Conservation (phyloP, 2,797 vertebrate species). For the Vireo griseus region DNA sequence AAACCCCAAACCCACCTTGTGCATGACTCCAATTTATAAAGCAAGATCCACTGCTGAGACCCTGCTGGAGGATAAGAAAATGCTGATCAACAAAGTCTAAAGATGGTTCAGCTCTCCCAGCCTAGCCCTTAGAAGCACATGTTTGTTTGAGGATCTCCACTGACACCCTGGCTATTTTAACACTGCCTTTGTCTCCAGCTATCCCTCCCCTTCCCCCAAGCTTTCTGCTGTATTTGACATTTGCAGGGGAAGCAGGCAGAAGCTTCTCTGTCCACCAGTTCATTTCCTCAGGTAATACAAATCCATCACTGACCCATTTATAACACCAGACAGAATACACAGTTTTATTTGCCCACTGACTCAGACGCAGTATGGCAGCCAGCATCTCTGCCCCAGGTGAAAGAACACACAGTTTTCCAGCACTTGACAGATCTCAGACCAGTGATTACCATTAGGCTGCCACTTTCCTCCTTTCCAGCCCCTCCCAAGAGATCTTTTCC, state of each 20-base stretch:
- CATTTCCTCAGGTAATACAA: constrained; percentile 61
- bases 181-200: background rate
- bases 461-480: background rate
- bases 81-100: background rate
- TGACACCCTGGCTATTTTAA: background rate
- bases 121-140: background rate
- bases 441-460: background rate
- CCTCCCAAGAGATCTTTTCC: background rate
- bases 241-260: constrained; percentile 28
- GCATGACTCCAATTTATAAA: background rate
- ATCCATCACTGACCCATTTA: constrained; percentile 54
- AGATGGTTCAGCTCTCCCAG: background rate
- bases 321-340: constrained; percentile 9
- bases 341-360: constrained; percentile 29
- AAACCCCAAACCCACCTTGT: background rate
- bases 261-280: constrained; percentile 1
- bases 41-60: background rate
- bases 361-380: background rate
- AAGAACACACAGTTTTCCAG: background rate
- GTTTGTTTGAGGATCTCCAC: background rate
- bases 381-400: background rate
- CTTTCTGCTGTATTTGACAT: constrained; percentile 38
- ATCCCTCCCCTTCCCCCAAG: constrained; percentile 8
- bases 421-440: background rate
- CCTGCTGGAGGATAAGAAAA: background rate